Evolutionary conservation across 1,140 invertebrate genomes (phyloP).

Genomic region (Sitophilus oryzae): DNA sequence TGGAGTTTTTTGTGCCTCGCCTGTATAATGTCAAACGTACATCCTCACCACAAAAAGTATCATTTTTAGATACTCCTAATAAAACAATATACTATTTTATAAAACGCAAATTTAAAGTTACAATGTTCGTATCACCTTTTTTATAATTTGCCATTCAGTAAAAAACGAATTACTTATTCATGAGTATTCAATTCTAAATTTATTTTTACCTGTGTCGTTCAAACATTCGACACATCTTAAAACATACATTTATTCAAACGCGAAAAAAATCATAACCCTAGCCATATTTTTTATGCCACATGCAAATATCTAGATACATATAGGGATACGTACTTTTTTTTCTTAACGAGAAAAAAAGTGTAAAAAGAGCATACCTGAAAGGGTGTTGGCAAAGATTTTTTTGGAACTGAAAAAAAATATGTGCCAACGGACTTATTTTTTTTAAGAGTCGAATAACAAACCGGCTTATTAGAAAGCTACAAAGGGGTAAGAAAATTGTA

Average conservation of each 20-base stretch:
- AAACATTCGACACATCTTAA: neutral
- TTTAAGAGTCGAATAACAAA: neutral
- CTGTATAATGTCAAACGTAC: too few relatives aligned
- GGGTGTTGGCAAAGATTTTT: neutral
- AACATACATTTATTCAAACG: neutral
- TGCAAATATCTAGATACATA: neutral
- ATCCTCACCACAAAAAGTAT: too few relatives aligned
- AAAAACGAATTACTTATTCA: constrained; percentile 8
- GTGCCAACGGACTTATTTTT: neutral
- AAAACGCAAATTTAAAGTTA: too few relatives aligned
- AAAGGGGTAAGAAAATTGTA: neutral
- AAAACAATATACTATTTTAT: too few relatives aligned
- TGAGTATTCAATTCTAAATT: too few relatives aligned
- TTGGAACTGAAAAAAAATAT: neutral
- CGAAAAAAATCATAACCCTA: neutral
- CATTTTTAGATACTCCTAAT: too few relatives aligned
- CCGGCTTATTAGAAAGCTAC: neutral
- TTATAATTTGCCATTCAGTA: too few relatives aligned
- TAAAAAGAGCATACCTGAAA: constrained; percentile 8
- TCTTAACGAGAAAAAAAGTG: constrained; percentile 7
- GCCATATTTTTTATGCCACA: neutral
- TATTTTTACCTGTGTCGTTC: too few relatives aligned
- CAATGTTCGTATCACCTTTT: too few relatives aligned
- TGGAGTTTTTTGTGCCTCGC: too few relatives aligned
- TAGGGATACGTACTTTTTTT: neutral